phyloP scores from a whole-genome alignment of 2,113 vertebrate species.

The Turdus rufiventris region DNA sequence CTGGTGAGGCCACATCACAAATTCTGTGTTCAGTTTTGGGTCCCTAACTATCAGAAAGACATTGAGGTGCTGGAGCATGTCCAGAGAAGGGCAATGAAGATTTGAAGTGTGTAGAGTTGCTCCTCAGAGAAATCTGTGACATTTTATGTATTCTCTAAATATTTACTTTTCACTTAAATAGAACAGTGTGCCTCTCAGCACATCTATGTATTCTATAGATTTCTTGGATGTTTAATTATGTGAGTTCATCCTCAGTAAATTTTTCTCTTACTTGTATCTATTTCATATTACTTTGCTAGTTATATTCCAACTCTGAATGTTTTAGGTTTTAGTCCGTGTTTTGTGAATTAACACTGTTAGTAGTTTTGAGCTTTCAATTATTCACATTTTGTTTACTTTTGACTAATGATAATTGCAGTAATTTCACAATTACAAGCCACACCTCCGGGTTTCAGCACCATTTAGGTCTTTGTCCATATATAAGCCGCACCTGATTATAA shows the following conservation, averaged over 20 bases:
- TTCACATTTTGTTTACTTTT: background rate
- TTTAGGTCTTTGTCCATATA: too few relatives aligned
- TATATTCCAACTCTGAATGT: background rate
- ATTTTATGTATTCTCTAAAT: background rate
- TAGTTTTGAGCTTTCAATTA: background rate
- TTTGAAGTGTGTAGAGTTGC: background rate
- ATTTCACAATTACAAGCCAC: too few relatives aligned
- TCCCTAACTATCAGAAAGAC: rapidly evolving
- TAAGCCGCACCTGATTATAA: too few relatives aligned
- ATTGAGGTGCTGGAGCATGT: rapidly evolving
- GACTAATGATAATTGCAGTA: background rate
- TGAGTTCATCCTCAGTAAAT: background rate
- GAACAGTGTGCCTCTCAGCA: background rate
- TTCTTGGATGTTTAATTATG: conserved; percentile 41
- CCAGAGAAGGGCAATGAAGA: background rate
- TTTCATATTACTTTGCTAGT: conserved; percentile 46
- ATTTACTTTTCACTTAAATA: background rate
- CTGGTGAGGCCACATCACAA: rapidly evolving
- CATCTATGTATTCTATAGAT: background rate
- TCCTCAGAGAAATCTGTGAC: background rate
- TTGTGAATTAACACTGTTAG: background rate
- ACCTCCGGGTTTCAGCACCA: too few relatives aligned
- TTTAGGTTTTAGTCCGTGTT: background rate
- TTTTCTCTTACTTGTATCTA: background rate
- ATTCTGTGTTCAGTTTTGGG: rapidly evolving